Percentiles rank a stretch among this genome's conserved stretches.
These are phyloP conservation scores for Balaenoptera acutorostrata DNA, from an alignment of 2,113 vertebrate species.

Conservation along the genomic window DNA sequence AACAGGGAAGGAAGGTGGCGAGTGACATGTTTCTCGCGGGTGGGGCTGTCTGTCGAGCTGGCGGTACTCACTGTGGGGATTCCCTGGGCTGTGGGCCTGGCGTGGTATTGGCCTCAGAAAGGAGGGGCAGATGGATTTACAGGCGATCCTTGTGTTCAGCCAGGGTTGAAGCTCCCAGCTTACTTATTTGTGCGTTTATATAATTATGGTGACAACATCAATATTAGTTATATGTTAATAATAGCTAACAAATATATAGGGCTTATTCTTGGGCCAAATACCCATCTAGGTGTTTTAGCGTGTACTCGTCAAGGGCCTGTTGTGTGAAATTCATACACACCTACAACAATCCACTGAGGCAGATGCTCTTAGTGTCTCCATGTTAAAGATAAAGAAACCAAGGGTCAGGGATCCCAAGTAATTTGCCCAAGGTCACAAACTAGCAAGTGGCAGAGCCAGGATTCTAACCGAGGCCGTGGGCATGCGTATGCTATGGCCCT, in stretches of 20 bases:
- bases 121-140: background rate
- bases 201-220: background rate
- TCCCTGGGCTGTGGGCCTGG: no score
- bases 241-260: background rate
- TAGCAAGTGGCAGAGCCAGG: background rate
- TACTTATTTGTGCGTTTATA: background rate
- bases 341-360: background rate
- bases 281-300: background rate
- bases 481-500: rapidly evolving
- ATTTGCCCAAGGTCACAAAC: background rate
- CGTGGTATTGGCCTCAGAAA: background rate
- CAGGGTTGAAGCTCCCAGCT: background rate
- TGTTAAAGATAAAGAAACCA: background rate
- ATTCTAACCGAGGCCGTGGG: background rate
- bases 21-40: background rate
- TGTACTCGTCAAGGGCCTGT: background rate
- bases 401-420: background rate
- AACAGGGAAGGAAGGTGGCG: background rate
- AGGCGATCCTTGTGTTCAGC: background rate
- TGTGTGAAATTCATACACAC: background rate
- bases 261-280: background rate
- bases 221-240: background rate
- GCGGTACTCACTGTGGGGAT: background rate
- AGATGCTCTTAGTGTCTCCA: background rate
- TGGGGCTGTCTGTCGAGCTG: no score